Base-by-base conservation (phyloP, 2,888 invertebrate genomes). In the Pherbina coryleti region DNA sequence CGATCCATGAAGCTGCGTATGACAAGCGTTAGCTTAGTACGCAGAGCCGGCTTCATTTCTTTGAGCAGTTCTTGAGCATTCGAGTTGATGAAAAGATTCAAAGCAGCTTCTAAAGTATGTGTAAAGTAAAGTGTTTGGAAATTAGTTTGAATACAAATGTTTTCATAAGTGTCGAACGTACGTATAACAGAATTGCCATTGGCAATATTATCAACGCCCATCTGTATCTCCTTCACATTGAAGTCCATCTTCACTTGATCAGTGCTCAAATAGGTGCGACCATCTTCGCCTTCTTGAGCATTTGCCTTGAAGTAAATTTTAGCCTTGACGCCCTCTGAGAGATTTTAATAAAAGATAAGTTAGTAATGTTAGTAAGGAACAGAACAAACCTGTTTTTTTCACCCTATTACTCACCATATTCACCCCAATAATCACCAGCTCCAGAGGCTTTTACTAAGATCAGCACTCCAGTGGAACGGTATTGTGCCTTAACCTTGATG, bases 341-440 rank as follows among this genome's bases (percentile, higher is more conserved):
- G 28, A n/a, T 31, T 11, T 3, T 9, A 14, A 70, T 49, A 11
- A 25, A 31, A 11, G 31, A 28, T 3, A n/a, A 22, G 17, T 1
- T 17, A 25, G 8, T 28, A 64, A 11, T 28, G 28, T 28, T 22
- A 17, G 44, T 28, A 44, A 2, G 14, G 14, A 2, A 44, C 14
- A 44, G 1, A n/a, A n/a, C n/a, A n/a, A n/a, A n/a, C n/a, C n/a
- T 44, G 14, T 14, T 44, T 44, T 11, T 11, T 1, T 5, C 3
- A 51, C 25, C 14, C 51, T 69, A 7, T 17, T 70, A 82, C 86
- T 90, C 87, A 96, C 96, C 95, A 85, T 96, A 96, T 90, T 96
- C 95, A 77, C 96, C 96, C 96, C 96, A 96, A 89, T 96, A 96
- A 87, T 96, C 95, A 4, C 96, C 96, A 71, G 95, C 95, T 4